Percentiles rank a stretch among this genome's conserved stretches.
Evolutionary conservation across 2,113 vertebrate species (phyloP).

Genomic region (Pyrgilauda ruficollis): DNA sequence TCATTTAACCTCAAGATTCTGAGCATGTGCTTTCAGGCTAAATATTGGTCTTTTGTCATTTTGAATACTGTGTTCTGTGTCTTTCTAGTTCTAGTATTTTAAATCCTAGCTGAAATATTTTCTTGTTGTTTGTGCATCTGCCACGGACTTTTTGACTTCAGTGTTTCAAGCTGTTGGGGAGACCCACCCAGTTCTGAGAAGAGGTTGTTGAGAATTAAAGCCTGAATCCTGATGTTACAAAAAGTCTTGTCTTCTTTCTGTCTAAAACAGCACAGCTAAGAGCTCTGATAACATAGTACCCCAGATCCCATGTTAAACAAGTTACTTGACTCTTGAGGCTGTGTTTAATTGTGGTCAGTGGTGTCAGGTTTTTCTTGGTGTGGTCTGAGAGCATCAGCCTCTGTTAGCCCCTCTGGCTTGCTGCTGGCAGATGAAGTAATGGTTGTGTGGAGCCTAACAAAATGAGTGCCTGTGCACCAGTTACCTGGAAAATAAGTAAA

Average conservation of each 20-base stretch:
- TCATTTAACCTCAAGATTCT: background rate
- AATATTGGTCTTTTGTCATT: background rate
- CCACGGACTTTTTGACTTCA: background rate
- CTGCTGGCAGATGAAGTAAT: background rate
- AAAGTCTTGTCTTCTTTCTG: background rate
- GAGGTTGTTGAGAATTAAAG: background rate
- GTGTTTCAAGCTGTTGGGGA: background rate
- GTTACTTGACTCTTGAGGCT: background rate
- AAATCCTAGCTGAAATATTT: background rate
- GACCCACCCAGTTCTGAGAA: background rate
- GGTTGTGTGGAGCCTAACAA: background rate
- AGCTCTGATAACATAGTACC: background rate
- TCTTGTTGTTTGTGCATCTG: background rate
- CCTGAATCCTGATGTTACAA: background rate
- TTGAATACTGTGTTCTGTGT: background rate
- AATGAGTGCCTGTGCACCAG: background rate
- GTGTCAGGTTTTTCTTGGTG: background rate
- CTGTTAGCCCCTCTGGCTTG: background rate
- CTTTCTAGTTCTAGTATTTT: background rate
- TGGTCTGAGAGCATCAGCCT: background rate
- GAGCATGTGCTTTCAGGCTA: background rate
- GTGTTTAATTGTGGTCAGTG: fast-evolving
- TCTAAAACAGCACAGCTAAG: background rate
- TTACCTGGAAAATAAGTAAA: background rate
- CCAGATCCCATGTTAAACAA: background rate